Conservation (phyloP, 1,140 invertebrate genomes). For the Scaptodrosophila lebanonensis region DNA sequence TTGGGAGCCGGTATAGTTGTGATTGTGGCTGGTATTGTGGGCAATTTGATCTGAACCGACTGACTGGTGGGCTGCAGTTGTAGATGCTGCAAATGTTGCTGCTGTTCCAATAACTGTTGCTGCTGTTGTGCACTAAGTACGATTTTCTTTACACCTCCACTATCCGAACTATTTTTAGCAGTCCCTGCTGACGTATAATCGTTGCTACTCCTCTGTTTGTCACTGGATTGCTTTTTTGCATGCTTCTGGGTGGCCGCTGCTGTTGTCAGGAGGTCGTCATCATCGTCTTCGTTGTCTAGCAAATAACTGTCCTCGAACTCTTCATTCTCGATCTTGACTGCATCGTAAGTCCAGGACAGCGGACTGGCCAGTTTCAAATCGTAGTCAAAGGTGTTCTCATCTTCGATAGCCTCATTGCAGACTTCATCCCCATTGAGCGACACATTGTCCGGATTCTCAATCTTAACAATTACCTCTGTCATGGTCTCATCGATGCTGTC, state of each 20-base stretch:
- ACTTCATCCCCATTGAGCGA: slow-evolving; percentile 61
- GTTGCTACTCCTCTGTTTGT: slow-evolving; percentile 25
- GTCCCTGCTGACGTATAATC: neutral
- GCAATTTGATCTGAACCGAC: slow-evolving; percentile 64
- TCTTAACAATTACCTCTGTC: slow-evolving; percentile 74
- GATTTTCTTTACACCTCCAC: slow-evolving; percentile 37
- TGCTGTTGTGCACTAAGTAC: slow-evolving; percentile 54
- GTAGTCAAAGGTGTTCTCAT: slow-evolving; percentile 67
- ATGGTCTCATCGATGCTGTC: slow-evolving; percentile 67
- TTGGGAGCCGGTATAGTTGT: slow-evolving; percentile 55
- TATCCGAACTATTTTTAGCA: slow-evolving; percentile 1
- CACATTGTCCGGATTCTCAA: slow-evolving; percentile 64
- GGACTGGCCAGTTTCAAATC: slow-evolving; percentile 71
- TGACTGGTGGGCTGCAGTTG: slow-evolving; percentile 68
- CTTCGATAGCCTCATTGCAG: slow-evolving; percentile 62
- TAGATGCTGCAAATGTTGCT: slow-evolving; percentile 67
- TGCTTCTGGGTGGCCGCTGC: slow-evolving; percentile 67
- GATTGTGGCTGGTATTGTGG: slow-evolving; percentile 68
- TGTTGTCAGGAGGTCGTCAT: slow-evolving; percentile 66
- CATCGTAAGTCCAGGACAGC: slow-evolving; percentile 73
- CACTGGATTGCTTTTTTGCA: slow-evolving; percentile 58
- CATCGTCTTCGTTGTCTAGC: slow-evolving; percentile 67
- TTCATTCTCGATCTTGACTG: slow-evolving; percentile 71
- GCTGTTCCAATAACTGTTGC: slow-evolving; percentile 64
- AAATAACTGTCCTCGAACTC: slow-evolving; percentile 69